Conservation (phyloP, 2,113 vertebrate genomes). For the Cryptomyrus ogoouensis region DNA sequence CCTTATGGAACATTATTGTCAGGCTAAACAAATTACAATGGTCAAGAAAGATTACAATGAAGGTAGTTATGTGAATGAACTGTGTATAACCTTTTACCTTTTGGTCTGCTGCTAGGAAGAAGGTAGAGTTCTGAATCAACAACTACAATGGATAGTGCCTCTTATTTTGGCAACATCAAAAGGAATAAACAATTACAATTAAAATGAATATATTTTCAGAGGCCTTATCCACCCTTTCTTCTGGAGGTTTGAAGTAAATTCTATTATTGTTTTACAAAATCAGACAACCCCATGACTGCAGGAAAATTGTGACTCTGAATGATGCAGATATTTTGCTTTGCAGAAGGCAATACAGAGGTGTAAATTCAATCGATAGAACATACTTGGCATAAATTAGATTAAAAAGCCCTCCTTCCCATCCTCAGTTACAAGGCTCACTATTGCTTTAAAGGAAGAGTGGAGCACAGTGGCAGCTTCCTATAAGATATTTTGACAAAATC, state of each 20-base stretch:
- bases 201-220: background rate
- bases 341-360: background rate
- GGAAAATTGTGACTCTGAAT: background rate
- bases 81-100: conserved; percentile 14
- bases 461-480: background rate
- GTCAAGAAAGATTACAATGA: conserved; percentile 5
- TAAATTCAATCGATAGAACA: background rate
- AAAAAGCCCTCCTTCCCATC: background rate
- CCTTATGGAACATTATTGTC: conserved; percentile 7
- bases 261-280: background rate
- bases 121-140: background rate
- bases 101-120: background rate
- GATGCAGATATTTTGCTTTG: background rate
- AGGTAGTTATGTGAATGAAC: conserved; percentile 1
- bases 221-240: background rate
- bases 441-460: background rate
- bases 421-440: background rate
- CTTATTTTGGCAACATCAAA: background rate
- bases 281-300: background rate
- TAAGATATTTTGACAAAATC: background rate
- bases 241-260: background rate
- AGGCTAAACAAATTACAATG: conserved; percentile 15
- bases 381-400: background rate
- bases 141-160: background rate
- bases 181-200: background rate